Evolutionary conservation across 2,888 invertebrate genomes (phyloP), one percentile per base, ranked within the genome.

Genomic region (Spodoptera littoralis): DNA sequence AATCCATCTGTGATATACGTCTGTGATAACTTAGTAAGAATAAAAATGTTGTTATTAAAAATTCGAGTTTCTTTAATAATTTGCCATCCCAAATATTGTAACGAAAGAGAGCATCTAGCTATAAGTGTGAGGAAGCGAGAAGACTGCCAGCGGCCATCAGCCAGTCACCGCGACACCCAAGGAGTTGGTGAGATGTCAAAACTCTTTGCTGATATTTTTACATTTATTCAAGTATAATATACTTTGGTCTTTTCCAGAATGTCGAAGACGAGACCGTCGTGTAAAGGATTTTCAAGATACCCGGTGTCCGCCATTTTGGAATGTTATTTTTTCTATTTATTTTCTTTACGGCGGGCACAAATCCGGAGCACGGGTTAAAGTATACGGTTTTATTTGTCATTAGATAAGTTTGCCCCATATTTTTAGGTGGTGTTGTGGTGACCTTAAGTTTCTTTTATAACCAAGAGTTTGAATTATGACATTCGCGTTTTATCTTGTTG

Each of bases 211-310:
- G 54, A 59, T 62, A 41, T 66, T 60, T 54, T 58, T 63, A 46
- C 8, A 42, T 47, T 47, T 75, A 60, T 93, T 89, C 90, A 64
- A 84, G 93, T 50, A 88, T 93, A 84, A 83, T 88, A 79, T 80
- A 50, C 92, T 93, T 93, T 94, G 94, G 73, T 94, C 94, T 93
- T 89, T 92, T 91, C 82, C 92, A 93, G 93, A 83, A 77, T 55
- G 84, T 71, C 53, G 51, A 51, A 45, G 60, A 57, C 58, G 53
- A 73, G 48, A 65, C 56, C 55, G 67, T 49, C 66, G 77, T 80
- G 76, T 68, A 73, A 77, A 78, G 73, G 77, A 70, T 64, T 66
- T 66, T 60, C 18, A 56, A 74, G 69, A 74, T 65, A 46, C 62
- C 44, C 48, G 67, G 79, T 76, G 70, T 65, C 74, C 69, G 80